Base-by-base conservation (phyloP, 2,113 vertebrate species). In the Conger conger region DNA sequence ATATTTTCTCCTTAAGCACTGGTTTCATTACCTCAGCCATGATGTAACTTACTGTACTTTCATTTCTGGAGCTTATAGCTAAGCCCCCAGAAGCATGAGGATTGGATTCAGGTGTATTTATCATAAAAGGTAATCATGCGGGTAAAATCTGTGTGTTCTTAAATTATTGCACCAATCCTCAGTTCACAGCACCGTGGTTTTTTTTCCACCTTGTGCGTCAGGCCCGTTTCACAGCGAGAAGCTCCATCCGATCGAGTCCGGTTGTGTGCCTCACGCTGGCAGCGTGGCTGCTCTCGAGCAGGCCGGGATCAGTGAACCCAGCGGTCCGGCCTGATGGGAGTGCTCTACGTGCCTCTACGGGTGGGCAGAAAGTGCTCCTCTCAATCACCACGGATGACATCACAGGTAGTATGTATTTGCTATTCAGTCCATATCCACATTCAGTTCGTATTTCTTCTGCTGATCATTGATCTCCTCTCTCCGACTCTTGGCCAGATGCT, bases 241-340 rank as follows among this genome's bases (percentile, higher is more conserved):
- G 68, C 68, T 33, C 68, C n/a, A 17, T 73, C 6, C 0, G 33
- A n/a, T 33, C 33, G 79, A 80, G 27, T 20, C 27, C 40, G 2
- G 27, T 17, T 45, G 79, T 30, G 3, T 4, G 45, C 9, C 7
- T 16, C 15, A 33, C 3, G 79, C 40, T 30, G 9, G 36, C 76
- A 16, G 76, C 6, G 9, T 9, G 23, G 5, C 45, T n/a, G 20
- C 35, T 36, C 50, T 57, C 33, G 30, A n/a, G 23, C 18, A 8
- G 76, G 17, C 6, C n/a, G 13, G 35, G 57, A 63, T n/a, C 76
- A 30, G 13, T 77, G 76, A 84, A 79, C 77, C 83, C 18, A 23
- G 37, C 57, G 38, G 40, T 36, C 63, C 35, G n/a, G 77, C 37
- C 3, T 40, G 83, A 84, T 78, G 83, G 50, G 30, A 78, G 33